These are phyloP conservation scores for Heloderma charlesbogerti DNA, from an alignment of 2,113 vertebrate species.

Conservation along the genomic window DNA sequence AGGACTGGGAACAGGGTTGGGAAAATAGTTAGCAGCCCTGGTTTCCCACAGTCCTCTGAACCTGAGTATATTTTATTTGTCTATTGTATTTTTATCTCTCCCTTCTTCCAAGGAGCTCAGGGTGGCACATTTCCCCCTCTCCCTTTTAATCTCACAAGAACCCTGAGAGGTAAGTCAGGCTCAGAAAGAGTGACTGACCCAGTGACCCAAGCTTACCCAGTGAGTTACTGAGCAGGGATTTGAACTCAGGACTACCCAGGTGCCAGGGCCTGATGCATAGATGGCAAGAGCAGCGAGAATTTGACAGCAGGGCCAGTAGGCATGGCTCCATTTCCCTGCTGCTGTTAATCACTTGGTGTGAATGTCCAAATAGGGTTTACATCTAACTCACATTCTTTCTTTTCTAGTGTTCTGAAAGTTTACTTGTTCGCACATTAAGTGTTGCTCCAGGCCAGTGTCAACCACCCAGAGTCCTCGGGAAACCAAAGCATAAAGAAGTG, in stretches of 20 bases:
- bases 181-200: background rate
- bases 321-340: too few relatives aligned
- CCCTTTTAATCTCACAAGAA: background rate
- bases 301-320: background rate
- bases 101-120: background rate
- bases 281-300: background rate
- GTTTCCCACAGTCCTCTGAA: background rate
- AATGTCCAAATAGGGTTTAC: background rate
- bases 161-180: background rate
- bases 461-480: conserved; percentile 87
- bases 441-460: conserved; percentile 90
- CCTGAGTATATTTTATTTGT: background rate
- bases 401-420: conserved; percentile 88
- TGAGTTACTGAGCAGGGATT: background rate
- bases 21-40: background rate
- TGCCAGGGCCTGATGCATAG: background rate
- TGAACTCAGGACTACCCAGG: background rate
- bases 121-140: background rate
- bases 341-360: too few relatives aligned
- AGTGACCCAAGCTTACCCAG: background rate
- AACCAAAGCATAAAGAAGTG: conserved; percentile 95
- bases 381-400: background rate
- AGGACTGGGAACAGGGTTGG: too few relatives aligned
- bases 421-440: conserved; percentile 89
- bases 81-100: background rate